Conservation (phyloP, 2,888 invertebrate species). For the Orthosia incerta region DNA sequence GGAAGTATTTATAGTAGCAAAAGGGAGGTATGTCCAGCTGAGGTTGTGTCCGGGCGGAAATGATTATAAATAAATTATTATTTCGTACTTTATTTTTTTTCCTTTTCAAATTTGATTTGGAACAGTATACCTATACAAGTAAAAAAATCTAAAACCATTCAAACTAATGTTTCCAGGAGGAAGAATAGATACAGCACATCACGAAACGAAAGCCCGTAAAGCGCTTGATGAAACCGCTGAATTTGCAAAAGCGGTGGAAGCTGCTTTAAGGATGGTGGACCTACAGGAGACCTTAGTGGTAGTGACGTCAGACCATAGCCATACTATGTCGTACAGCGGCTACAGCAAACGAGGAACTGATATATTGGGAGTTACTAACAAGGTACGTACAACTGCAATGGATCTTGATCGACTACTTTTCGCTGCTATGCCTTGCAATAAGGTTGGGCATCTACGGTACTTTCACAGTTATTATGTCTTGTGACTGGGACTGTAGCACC, state of each 20-base stretch:
- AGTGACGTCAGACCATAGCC: constrained; percentile 96
- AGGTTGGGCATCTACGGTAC: no score
- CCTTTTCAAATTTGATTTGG: no score
- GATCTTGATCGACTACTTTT: neutral
- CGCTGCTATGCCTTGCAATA: neutral
- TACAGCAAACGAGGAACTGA: constrained; percentile 92
- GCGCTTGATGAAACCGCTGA: constrained; percentile 95
- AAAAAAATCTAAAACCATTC: neutral
- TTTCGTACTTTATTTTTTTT: no score
- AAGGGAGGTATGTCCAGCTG: no score
- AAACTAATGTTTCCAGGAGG: constrained; percentile 84
- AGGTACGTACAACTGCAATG: constrained; percentile 67
- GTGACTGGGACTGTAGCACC: no score
- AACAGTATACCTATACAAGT: neutral
- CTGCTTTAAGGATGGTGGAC: constrained; percentile 91
- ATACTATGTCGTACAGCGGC: constrained; percentile 94
- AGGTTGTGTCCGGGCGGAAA: neutral
- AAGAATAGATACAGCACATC: constrained; percentile 94
- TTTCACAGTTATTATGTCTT: no score
- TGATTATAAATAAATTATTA: no score
- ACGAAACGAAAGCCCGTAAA: constrained; percentile 92
- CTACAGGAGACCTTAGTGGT: constrained; percentile 94
- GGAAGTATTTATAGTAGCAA: no score
- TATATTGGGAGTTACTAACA: constrained; percentile 84
- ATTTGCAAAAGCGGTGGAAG: constrained; percentile 93